Conservation (phyloP, 2,113 vertebrate species). For the Myanophis thanlyinensis region DNA sequence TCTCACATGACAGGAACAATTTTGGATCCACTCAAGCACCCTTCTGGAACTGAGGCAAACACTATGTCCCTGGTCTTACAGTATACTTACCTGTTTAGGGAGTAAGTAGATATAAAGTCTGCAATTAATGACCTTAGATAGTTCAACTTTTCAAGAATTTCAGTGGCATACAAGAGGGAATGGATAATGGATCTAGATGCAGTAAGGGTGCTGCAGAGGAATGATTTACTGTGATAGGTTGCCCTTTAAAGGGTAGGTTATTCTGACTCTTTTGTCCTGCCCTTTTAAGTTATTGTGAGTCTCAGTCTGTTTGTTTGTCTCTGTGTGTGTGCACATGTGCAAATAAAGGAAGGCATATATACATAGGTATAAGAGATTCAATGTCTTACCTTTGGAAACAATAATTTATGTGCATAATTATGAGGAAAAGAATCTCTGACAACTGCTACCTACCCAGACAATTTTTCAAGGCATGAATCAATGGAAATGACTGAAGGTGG, state of each 20-base stretch:
- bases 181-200: not conserved
- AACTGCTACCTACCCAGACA: too few relatives aligned
- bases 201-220: not conserved
- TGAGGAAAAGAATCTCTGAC: not conserved
- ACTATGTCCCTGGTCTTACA: not conserved
- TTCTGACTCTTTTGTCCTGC: too few relatives aligned
- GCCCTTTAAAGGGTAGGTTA: not conserved
- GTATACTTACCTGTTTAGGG: too few relatives aligned
- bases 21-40: not conserved
- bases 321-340: not conserved
- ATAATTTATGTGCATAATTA: not conserved
- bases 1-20: not conserved
- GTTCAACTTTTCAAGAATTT: not conserved
- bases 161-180: not conserved
- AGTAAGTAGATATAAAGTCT: not conserved
- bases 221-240: not conserved
- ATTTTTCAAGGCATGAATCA: not conserved
- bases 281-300: not conserved
- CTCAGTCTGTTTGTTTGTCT: not conserved
- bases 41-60: not conserved
- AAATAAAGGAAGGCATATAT: not conserved
- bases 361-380: not conserved
- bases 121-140: not conserved
- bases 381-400: not conserved
- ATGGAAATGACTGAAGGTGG: not conserved